phyloP scores from a whole-genome alignment of 1,140 invertebrate genomes.

The Portunus trituberculatus region DNA sequence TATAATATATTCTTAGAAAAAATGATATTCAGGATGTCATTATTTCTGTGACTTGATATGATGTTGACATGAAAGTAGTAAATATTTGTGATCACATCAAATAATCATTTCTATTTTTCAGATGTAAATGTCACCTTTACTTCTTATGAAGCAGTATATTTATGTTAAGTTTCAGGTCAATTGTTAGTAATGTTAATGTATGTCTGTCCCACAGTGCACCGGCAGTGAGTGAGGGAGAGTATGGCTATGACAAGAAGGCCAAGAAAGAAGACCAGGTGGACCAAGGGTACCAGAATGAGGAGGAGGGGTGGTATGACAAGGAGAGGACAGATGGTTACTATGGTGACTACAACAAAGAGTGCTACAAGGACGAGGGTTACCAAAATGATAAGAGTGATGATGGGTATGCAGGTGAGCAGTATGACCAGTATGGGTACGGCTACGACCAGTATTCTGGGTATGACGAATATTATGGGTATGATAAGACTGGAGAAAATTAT shows the following conservation, averaged over 20 bases:
- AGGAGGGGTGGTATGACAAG: conserved; percentile 68
- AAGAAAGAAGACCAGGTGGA: conserved; percentile 48
- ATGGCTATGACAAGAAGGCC: conserved; percentile 22
- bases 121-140: background rate
- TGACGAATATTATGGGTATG: conserved; percentile 73
- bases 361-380: conserved; percentile 67
- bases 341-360: conserved; percentile 67
- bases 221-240: background rate
- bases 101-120: too few species aligned
- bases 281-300: conserved; percentile 68
- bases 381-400: conserved; percentile 75
- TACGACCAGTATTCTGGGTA: conserved; percentile 72
- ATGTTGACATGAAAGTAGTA: too few species aligned
- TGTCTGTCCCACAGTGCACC: conserved; percentile 36
- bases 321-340: conserved; percentile 65
- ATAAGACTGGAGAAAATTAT: conserved; percentile 73
- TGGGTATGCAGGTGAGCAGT: conserved; percentile 68
- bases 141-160: background rate
- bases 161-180: background rate
- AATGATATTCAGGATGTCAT: background rate
- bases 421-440: conserved; percentile 67
- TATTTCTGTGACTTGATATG: too few species aligned
- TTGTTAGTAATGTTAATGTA: background rate
- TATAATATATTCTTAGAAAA: background rate
- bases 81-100: too few species aligned